Percentiles rank a stretch among this genome's conserved stretches.
Conservation (phyloP, 2,113 vertebrate genomes). For the Gopherus flavomarginatus region DNA sequence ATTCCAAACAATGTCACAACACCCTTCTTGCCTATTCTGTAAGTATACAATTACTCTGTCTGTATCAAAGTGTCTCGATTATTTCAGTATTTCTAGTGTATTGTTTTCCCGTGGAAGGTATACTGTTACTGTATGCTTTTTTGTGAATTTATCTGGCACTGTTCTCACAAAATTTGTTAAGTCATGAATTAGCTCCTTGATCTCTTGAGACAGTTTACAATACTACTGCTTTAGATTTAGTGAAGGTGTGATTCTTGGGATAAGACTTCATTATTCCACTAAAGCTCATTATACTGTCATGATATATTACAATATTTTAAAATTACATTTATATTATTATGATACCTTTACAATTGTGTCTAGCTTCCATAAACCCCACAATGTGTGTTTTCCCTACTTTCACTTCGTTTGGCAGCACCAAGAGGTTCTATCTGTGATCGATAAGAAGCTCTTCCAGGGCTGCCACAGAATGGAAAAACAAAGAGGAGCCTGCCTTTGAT, state of each 20-base stretch:
- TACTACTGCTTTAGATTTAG: too few species aligned
- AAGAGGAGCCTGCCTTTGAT: neutral
- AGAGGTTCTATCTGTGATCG: neutral
- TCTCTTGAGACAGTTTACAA: too few species aligned
- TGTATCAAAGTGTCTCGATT: too few species aligned
- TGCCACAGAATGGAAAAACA: neutral
- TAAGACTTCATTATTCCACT: neutral
- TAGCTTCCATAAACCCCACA: neutral
- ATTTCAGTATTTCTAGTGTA: too few species aligned
- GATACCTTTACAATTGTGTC: neutral
- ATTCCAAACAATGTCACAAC: too few species aligned
- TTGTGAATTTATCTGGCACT: too few species aligned
- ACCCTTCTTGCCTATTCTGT: too few species aligned
- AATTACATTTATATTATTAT: neutral
- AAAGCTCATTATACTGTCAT: neutral
- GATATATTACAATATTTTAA: neutral
- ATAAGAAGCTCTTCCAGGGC: neutral
- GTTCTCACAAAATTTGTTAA: too few species aligned
- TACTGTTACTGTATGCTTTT: too few species aligned
- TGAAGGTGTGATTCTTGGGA: neutral
- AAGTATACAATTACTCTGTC: too few species aligned
- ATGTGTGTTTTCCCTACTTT: accelerated
- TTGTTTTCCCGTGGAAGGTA: too few species aligned
- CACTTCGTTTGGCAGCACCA: accelerated
- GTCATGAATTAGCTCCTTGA: too few species aligned